phyloP scores from a whole-genome alignment of 2,797 vertebrate species.

The Neomorphus geoffroyi region DNA sequence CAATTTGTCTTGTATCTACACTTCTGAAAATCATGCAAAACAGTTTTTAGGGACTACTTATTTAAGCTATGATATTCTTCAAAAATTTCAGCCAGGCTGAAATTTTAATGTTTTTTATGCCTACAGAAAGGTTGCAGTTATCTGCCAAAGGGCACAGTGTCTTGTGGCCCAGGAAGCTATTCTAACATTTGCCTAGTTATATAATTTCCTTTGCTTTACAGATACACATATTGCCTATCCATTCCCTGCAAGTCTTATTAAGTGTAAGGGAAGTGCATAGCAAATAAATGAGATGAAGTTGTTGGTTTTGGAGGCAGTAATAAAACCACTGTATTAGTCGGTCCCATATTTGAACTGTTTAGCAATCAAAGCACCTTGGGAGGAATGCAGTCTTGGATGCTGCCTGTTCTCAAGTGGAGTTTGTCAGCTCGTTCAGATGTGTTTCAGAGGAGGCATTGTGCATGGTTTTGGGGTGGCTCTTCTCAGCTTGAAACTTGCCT shows the following conservation, averaged over 20 bases:
- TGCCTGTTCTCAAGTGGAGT: neutral
- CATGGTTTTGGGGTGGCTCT: neutral
- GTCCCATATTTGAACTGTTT: neutral
- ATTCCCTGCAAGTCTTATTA: neutral
- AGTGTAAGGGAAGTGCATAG: neutral
- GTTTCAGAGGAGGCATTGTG: neutral
- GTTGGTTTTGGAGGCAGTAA: neutral
- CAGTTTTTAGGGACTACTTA: neutral
- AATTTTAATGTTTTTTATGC: neutral
- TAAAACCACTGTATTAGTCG: neutral
- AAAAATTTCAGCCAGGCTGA: neutral
- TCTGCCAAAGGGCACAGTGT: neutral
- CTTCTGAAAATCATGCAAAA: neutral
- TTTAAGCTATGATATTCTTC: neutral
- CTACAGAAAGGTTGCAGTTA: neutral
- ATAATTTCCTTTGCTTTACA: neutral
- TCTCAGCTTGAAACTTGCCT: neutral
- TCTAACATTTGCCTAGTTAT: neutral
- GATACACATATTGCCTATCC: neutral
- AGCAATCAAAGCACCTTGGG: neutral
- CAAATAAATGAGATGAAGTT: neutral
- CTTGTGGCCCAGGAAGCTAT: neutral
- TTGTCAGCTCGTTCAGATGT: rapidly evolving
- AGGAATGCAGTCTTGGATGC: rapidly evolving
- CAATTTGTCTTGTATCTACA: neutral